phyloP scores from a whole-genome alignment of 2,888 invertebrate genomes.

The Drosophila austrosaltans region DNA sequence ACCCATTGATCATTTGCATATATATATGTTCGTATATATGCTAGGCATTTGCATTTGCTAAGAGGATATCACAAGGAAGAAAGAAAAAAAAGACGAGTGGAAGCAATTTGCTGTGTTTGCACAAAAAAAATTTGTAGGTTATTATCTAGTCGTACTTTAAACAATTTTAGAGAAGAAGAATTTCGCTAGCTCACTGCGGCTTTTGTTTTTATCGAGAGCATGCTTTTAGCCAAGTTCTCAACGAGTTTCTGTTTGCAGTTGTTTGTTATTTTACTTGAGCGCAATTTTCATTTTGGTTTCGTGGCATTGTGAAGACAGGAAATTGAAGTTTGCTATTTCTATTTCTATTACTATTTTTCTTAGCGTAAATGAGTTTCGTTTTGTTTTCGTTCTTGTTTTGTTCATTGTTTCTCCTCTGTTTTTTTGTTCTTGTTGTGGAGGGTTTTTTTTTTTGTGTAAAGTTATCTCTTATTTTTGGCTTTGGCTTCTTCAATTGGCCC shows the following conservation, averaged over 20 bases:
- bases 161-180: neutral
- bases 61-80: neutral
- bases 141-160: conserved; percentile 3
- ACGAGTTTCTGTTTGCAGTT: conserved; percentile 29
- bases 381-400: conserved; percentile 26
- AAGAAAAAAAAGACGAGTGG: neutral
- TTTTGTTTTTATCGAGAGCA: conserved; percentile 34
- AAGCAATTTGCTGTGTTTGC: conserved; percentile 7
- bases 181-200: conserved; percentile 11
- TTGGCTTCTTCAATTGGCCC: conserved; percentile 69
- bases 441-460: conserved; percentile 48
- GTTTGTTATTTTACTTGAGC: conserved; percentile 37
- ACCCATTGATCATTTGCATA: conserved; percentile 6
- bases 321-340: conserved; percentile 54
- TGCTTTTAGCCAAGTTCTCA: conserved; percentile 46
- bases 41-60: conserved; percentile 2
- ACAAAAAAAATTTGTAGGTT: conserved; percentile 3
- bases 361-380: conserved; percentile 18
- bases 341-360: conserved; percentile 22
- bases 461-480: conserved; percentile 50
- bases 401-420: conserved; percentile 59
- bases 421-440: conserved; percentile 43
- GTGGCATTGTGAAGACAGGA: conserved; percentile 25
- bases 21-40: neutral
- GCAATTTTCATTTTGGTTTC: conserved; percentile 20